These are phyloP conservation scores for Stigmatopora argus DNA, from an alignment of 2,113 vertebrate genomes.

Conservation along the genomic window DNA sequence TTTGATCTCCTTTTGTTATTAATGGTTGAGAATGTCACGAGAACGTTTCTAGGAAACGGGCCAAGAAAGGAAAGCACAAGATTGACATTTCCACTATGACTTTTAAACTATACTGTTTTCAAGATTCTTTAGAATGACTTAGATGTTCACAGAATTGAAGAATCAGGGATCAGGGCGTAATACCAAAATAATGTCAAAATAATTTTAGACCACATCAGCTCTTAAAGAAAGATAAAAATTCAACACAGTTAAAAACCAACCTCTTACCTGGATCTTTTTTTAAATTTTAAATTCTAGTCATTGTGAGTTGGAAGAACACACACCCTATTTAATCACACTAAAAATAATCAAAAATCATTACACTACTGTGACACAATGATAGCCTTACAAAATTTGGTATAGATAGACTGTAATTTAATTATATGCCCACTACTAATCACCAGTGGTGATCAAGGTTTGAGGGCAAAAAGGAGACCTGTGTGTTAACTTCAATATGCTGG, in stretches of 20 bases:
- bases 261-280: not conserved
- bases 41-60: conserved; percentile 7
- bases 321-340: conserved; percentile 1
- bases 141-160: conserved; percentile 7
- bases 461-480: conserved; percentile 9
- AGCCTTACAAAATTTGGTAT: conserved; percentile 2
- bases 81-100: conserved; percentile 7
- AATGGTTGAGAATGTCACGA: not conserved
- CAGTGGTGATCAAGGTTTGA: conserved; percentile 28
- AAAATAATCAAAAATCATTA: not conserved
- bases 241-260: not conserved
- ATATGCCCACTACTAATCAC: conserved; percentile 26
- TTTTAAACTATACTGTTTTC: conserved; percentile 11
- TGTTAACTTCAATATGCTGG: conserved; percentile 24
- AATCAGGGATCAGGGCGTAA: conserved; percentile 6
- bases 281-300: not conserved
- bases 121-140: not conserved
- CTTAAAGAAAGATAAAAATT: not conserved
- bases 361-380: conserved; percentile 1
- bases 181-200: conserved; percentile 15
- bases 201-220: not conserved
- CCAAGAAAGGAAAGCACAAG: conserved; percentile 9
- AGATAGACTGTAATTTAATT: not conserved
- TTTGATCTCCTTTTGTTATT: not conserved
- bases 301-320: not conserved